Conservation (phyloP, 2,113 vertebrate genomes). For the Cyanoliseus patagonus region DNA sequence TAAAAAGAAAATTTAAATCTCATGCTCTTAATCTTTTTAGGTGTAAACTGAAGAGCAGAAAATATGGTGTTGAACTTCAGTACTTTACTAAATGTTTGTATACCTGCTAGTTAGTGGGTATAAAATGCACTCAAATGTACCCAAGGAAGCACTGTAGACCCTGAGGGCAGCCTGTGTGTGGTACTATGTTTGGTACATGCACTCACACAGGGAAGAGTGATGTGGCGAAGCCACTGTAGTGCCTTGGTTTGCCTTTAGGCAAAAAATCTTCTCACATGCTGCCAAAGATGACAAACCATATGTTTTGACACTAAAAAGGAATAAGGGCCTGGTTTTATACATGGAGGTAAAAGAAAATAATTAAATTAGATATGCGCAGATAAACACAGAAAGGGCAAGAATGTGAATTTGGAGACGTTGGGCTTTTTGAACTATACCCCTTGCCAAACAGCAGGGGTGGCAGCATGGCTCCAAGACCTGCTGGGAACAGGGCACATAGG, state of each 20-base stretch:
- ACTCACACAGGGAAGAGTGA: not conserved
- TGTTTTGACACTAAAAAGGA: not conserved
- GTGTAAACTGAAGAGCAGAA: not conserved
- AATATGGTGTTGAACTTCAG: not conserved
- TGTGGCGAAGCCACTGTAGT: not conserved
- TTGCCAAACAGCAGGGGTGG: not conserved
- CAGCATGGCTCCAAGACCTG: accelerated
- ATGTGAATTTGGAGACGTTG: not conserved
- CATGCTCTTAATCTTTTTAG: not conserved
- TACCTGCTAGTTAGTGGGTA: not conserved
- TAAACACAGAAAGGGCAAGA: not conserved
- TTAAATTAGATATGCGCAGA: not conserved
- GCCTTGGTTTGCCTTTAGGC: not conserved
- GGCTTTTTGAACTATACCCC: not conserved
- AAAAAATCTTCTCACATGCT: not conserved
- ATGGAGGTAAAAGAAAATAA: not conserved
- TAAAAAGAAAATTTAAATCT: not conserved
- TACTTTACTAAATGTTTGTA: not conserved
- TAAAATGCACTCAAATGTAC: not conserved
- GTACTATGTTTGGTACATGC: accelerated
- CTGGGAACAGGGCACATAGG: not conserved
- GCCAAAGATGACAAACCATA: not conserved
- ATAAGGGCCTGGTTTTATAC: not conserved
- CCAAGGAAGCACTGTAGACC: not conserved
- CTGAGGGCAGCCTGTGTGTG: accelerated